A percentile compares a stretch with the other conserved stretches of the same genome.
Conservation (phyloP, 2,888 invertebrate species). For the Trilocha varians region DNA sequence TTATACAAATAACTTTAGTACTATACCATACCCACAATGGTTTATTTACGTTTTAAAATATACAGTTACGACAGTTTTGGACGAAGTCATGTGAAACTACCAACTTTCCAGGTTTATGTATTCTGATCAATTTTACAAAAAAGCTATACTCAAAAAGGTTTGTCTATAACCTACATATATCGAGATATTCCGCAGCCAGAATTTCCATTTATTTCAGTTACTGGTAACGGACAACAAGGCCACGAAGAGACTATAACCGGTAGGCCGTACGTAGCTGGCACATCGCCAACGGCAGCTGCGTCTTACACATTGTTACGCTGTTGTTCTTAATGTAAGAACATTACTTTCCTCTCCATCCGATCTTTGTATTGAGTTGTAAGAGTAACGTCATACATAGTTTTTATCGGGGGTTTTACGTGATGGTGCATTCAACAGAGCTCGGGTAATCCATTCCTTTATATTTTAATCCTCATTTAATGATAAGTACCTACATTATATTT, state of each 20-base stretch:
- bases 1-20: too few relatives aligned
- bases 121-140: too few relatives aligned
- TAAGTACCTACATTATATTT: too few relatives aligned
- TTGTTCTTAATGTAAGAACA: slow-evolving; percentile 27
- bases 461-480: too few relatives aligned
- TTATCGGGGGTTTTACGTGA: not conserved
- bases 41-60: too few relatives aligned
- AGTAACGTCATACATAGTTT: not conserved
- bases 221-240: slow-evolving; percentile 9
- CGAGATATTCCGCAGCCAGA: slow-evolving; percentile 1
- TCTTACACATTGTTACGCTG: slow-evolving; percentile 29
- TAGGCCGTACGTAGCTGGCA: slow-evolving; percentile 30
- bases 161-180: slow-evolving; percentile 1
- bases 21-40: too few relatives aligned
- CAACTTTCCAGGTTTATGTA: too few relatives aligned
- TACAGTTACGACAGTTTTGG: too few relatives aligned
- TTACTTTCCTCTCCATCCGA: slow-evolving; percentile 27
- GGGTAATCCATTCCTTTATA: too few relatives aligned
- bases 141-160: too few relatives aligned
- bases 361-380: slow-evolving; percentile 13
- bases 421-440: too few relatives aligned
- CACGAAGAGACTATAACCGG: slow-evolving; percentile 8
- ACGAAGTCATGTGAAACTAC: too few relatives aligned
- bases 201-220: slow-evolving; percentile 4
- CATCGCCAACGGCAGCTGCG: slow-evolving; percentile 31